A percentile compares a stretch with the other conserved stretches of the same genome.
These are phyloP conservation scores for Sarcophilus harrisii DNA, from an alignment of 2,797 vertebrate genomes.

Conservation along the genomic window DNA sequence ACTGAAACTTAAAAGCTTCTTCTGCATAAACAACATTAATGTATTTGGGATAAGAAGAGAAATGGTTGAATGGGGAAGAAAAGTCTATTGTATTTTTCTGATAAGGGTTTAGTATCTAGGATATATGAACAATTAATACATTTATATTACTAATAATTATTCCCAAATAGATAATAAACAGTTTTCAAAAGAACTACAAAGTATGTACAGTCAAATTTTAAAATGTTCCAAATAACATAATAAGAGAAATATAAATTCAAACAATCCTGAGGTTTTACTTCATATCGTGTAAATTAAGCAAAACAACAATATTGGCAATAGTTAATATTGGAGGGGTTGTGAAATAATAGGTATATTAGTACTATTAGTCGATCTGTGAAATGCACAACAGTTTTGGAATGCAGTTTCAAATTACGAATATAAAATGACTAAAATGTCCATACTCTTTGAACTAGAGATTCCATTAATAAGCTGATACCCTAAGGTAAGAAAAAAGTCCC, in stretches of 20 bases:
- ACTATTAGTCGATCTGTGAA: no score
- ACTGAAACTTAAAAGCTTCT: neutral
- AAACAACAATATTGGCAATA: no score
- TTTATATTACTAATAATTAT: neutral
- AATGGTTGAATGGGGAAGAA: neutral
- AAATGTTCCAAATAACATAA: neutral
- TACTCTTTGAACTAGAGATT: no score
- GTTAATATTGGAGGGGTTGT: no score
- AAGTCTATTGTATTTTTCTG: neutral
- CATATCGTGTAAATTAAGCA: no score
- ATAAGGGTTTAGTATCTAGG: neutral
- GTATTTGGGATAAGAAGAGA: neutral
- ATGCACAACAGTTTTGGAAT: no score
- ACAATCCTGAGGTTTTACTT: no score
- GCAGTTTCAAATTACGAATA: no score
- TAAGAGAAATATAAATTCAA: neutral
- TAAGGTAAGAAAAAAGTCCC: no score
- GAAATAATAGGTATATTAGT: no score
- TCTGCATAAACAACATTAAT: neutral
- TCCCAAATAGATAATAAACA: neutral
- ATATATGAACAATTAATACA: neutral
- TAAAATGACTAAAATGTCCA: no score
- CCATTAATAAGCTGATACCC: no score
- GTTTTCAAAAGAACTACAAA: neutral
- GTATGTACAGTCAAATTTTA: neutral